These are phyloP conservation scores for Harpalus rubripes DNA, from an alignment of 2,888 invertebrate species.

Conservation along the genomic window DNA sequence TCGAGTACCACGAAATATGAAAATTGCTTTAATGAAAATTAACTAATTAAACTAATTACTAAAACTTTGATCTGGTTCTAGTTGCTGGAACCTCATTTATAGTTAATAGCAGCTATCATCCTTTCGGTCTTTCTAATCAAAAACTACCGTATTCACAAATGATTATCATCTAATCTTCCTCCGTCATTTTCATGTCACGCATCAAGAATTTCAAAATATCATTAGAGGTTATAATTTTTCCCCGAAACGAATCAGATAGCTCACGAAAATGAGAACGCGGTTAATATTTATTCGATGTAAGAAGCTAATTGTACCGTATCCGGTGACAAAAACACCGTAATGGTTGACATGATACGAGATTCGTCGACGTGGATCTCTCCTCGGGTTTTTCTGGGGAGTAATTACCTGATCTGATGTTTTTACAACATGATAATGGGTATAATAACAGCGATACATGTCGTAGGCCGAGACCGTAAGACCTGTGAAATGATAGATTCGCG, in stretches of 20 bases:
- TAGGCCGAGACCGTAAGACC: conserved; percentile 20
- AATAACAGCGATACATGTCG: conserved; percentile 60
- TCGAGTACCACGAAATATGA: neutral
- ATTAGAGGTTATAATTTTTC: conserved; percentile 30
- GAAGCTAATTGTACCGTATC: conserved; percentile 62
- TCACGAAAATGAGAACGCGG: conserved; percentile 46
- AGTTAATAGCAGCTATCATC: conserved; percentile 18
- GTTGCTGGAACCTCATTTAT: conserved; percentile 24
- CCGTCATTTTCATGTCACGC: conserved; percentile 49
- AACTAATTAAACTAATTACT: conserved; percentile 14
- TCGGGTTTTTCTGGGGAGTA: conserved; percentile 31
- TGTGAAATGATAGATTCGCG: conserved; percentile 64
- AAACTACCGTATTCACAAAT: conserved; percentile 45
- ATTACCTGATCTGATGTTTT: conserved; percentile 55
- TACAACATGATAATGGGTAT: conserved; percentile 52
- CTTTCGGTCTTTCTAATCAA: conserved; percentile 42
- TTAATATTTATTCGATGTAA: conserved; percentile 54
- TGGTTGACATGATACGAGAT: conserved; percentile 54
- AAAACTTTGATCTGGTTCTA: conserved; percentile 27
- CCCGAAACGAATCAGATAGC: conserved; percentile 21
- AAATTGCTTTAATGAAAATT: neutral
- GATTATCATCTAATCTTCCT: conserved; percentile 43
- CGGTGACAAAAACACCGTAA: conserved; percentile 63
- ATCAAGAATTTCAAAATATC: conserved; percentile 48
- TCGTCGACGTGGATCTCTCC: neutral